A percentile compares a stretch with the other conserved stretches of the same genome.
These are phyloP conservation scores for Vultur gryphus DNA, from an alignment of 2,797 vertebrate species.

Conservation along the genomic window DNA sequence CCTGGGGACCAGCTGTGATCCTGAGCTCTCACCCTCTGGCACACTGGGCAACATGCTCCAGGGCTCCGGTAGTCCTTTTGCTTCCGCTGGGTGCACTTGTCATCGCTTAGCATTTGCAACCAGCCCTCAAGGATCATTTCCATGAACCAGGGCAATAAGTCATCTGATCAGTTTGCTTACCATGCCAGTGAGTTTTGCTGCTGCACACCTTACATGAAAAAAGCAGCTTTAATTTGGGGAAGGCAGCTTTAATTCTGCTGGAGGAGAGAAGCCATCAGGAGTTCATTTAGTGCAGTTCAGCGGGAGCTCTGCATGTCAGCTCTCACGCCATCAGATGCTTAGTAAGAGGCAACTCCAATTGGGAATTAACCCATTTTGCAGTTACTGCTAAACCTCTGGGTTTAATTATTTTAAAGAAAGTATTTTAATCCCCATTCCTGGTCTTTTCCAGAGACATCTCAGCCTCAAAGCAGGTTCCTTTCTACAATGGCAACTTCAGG, in stretches of 20 bases:
- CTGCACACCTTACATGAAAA: background rate
- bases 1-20: background rate
- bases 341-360: background rate
- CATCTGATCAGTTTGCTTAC: background rate
- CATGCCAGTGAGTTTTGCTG: background rate
- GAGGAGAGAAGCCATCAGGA: background rate
- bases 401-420: background rate
- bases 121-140: background rate
- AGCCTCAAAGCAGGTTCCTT: background rate
- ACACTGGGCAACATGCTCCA: fast-evolving
- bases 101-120: fast-evolving
- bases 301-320: background rate
- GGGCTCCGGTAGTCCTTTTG: background rate
- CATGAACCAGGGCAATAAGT: fast-evolving
- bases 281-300: background rate
- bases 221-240: background rate
- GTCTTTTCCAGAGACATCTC: background rate
- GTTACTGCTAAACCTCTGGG: background rate
- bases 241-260: background rate
- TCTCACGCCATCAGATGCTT: background rate
- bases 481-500: background rate
- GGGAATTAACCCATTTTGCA: constrained; percentile 18
- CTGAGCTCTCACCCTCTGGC: background rate
- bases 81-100: background rate
- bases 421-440: background rate